phyloP scores from a whole-genome alignment of 2,888 invertebrate species.

The Pegoplata infirma region DNA sequence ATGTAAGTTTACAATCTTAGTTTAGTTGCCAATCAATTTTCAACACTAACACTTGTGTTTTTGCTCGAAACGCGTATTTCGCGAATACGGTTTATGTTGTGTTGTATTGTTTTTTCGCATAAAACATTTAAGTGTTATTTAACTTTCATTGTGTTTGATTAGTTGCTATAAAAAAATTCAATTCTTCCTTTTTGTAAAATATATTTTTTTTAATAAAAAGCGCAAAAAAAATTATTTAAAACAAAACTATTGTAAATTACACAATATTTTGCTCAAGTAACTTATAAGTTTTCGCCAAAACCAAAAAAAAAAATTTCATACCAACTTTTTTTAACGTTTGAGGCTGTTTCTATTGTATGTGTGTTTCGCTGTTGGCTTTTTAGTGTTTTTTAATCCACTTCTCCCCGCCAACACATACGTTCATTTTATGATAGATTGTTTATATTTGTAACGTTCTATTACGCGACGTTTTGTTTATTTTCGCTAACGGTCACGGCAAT shows the following conservation, averaged over 20 bases:
- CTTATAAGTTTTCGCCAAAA: not conserved
- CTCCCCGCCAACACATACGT: not conserved
- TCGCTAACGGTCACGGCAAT: conserved; percentile 39
- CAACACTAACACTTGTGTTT: conserved; percentile 54
- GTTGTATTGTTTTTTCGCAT: not conserved
- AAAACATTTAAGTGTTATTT: not conserved
- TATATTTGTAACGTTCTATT: conserved; percentile 1
- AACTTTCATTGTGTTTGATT: not conserved
- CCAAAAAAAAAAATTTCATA: too few species aligned
- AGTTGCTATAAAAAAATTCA: not conserved
- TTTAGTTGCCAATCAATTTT: conserved; percentile 60
- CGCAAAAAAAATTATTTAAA: not conserved
- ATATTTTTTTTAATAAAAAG: not conserved
- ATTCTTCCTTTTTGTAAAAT: not conserved
- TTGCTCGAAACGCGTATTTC: conserved; percentile 15
- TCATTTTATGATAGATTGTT: conserved; percentile 5
- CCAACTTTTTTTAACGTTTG: not conserved
- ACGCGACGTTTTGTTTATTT: conserved; percentile 17
- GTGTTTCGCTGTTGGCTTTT: not conserved
- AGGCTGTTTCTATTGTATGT: too few species aligned
- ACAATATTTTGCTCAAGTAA: not conserved
- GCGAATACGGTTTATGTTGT: conserved; percentile 5
- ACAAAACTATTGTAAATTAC: not conserved
- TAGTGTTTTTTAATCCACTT: not conserved
- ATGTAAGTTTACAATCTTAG: conserved; percentile 45